Percentiles rank a stretch among this genome's conserved stretches.
These are phyloP conservation scores for Pluvianellus socialis DNA, from an alignment of 2,113 vertebrate species.

Conservation along the genomic window DNA sequence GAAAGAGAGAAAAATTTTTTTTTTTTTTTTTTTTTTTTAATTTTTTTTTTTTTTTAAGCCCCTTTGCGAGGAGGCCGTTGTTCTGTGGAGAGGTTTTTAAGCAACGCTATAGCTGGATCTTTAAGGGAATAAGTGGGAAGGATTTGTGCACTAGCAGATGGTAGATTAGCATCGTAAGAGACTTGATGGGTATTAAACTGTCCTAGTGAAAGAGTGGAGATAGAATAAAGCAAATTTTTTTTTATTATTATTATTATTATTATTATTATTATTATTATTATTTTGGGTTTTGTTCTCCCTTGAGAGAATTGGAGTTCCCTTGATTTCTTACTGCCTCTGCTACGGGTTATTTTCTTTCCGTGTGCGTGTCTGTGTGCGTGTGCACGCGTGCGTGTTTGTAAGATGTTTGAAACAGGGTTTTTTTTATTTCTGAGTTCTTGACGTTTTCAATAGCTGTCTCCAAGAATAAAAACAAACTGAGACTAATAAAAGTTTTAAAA, in stretches of 20 bases:
- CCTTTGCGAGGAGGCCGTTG: neutral
- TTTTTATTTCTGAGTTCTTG: neutral
- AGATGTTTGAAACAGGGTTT: neutral
- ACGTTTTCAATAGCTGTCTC: neutral
- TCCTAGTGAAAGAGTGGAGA: slow-evolving; percentile 17
- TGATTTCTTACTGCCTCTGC: neutral
- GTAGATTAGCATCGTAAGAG: slow-evolving; percentile 52
- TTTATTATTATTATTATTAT: neutral
- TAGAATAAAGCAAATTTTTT: neutral
- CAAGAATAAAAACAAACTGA: neutral
- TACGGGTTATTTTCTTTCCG: neutral
- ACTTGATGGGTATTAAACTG: slow-evolving; percentile 24
- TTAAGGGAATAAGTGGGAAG: slow-evolving; percentile 50
- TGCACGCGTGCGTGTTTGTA: neutral
- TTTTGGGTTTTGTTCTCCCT: neutral
- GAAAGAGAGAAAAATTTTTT: neutral
- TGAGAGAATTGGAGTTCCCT: neutral
- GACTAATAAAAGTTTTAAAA: slow-evolving; percentile 6
- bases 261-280: neutral
- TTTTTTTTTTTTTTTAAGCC: neutral
- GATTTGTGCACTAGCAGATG: slow-evolving; percentile 46
- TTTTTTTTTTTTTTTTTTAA: too few species aligned
- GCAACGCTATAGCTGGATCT: neutral
- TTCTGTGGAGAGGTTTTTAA: neutral
- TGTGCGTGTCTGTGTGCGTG: neutral